Evolutionary conservation across 1,140 invertebrate genomes (phyloP), one percentile per base, ranked within the genome.

Genomic region (Brachionus asplanchnoidis): DNA sequence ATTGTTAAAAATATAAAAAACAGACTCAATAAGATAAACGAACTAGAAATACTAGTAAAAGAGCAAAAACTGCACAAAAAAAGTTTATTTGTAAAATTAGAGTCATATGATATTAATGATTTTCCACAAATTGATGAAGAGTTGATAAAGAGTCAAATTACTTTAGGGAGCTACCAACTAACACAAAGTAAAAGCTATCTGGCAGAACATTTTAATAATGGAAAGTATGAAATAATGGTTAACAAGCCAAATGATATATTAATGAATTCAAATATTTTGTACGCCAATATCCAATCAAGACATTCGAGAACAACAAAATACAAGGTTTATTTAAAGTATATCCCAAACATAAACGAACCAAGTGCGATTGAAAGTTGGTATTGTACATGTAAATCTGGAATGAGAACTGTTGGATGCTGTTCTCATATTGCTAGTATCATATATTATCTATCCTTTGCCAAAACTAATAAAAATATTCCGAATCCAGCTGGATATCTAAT

Each of bases 301-400:
- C 42, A 75, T 44, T 46, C n/a, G 7, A 75, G 46, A 2, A 12
- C 70, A 75, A 26, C 23, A 20, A 23, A 46, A 20, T 75, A 46
- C 17, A 46, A 75, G 40, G n/a, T 14, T 75, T 75, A 44, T 17
- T 11, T 75, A 20, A 42, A 46, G 40, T 75, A 75, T 44, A 44
- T 20, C 2, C 40, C 40, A 20, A 36, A 36, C 14, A 46, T 9
- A 46, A 28, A 44, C 40, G 17, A 75, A 28, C 17, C 42, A 46
- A 75, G 40, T n/a, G n/a, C n/a, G n/a, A n/a, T n/a, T 26, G 40
- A 46, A 46, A 6, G n/a, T 46, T 75, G 70, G 42, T 75, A 75
- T 75, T 75, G 70, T n/a, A n/a, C n/a, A n/a, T n/a, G n/a, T 75
- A 42, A 42, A 46, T 17, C 36, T 75, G 70, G 70, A 46, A 44